Percentiles rank a stretch among this genome's conserved stretches.
Conservation (phyloP, 2,797 vertebrate genomes). For the Danio kyathit region DNA sequence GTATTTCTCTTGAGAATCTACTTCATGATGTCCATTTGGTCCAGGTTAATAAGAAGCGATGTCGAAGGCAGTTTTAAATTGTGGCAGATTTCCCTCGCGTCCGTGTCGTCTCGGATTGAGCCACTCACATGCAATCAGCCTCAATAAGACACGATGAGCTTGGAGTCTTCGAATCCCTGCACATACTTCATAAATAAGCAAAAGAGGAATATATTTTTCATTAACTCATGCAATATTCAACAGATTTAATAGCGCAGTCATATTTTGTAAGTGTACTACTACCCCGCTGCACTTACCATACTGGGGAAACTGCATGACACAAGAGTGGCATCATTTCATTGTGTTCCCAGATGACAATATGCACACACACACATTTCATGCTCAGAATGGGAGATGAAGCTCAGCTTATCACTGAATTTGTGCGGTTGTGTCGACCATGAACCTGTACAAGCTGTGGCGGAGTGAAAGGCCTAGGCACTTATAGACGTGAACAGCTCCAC, state of each 20-base stretch:
- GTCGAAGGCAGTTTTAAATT: conserved; percentile 69
- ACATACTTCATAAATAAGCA: conserved; percentile 71
- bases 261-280: conserved; percentile 66
- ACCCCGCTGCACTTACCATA: background rate
- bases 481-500: conserved; percentile 41
- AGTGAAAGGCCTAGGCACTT: conserved; percentile 7
- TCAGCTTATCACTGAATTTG: conserved; percentile 56
- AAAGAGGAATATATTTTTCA: conserved; percentile 72
- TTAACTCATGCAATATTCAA: conserved; percentile 75
- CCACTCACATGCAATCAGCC: conserved; percentile 73
- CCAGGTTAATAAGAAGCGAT: conserved; percentile 65
- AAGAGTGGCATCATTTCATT: conserved; percentile 1
- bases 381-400: conserved; percentile 22
- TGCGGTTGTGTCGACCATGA: conserved; percentile 40
- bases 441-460: conserved; percentile 18
- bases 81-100: conserved; percentile 69
- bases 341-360: background rate
- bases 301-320: background rate
- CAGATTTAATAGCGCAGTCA: conserved; percentile 71
- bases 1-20: background rate
- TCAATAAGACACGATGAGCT: conserved; percentile 70
- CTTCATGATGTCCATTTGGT: conserved; percentile 1
- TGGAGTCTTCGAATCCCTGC: conserved; percentile 62
- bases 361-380: conserved; percentile 6
- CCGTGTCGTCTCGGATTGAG: conserved; percentile 60